Evolutionary conservation across 2,113 vertebrate species (phyloP), one percentile per base, ranked within the genome.

Genomic region (Elephas maximus): DNA sequence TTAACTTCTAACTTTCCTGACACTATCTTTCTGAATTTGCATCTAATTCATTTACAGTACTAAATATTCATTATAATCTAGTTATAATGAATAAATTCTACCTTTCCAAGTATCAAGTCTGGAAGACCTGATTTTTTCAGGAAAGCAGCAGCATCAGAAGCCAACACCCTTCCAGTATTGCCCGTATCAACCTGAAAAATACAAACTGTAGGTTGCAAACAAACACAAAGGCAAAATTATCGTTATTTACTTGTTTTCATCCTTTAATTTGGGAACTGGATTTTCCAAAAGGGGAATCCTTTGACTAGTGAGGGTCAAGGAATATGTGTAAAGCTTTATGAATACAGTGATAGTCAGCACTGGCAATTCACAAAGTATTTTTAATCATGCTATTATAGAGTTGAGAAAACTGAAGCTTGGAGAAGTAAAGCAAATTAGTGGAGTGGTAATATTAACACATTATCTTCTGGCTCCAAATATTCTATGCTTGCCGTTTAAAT

Each of bases 61-160:
- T 62, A 91, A 44, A 90, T 48, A 94, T 23, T 82, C 62, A 83
- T 71, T 95, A 94, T 60, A 91, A 88, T 63, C 67, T 92, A 76
- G 30, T 86, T 79, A 94, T 21, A 93, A 73, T 80, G 63, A 92
- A 53, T 44, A 91, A 90, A 87, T 90, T 98, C 97, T 99, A 99
- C 99, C 99, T 99, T 99, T 95, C 99, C 99, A 95, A 99, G 99
- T 88, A 99, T 98, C 96, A 99, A 98, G 98, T 99, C 99, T 82
- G 99, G 99, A 97, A 99, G 98, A 21, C 99, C 99, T 62, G 99
- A 99, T 97, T 98, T 99, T 98, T 99, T 99, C 97, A 99, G 97
- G 98, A 99, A 99, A 89, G 99, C 97, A 97, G 99, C 99, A 88
- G 99, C 99, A 98, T 99, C 99, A 84, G 99, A 98, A 94, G 99